Base-by-base conservation (phyloP, 2,797 vertebrate genomes). In the Galaxias olidus region DNA sequence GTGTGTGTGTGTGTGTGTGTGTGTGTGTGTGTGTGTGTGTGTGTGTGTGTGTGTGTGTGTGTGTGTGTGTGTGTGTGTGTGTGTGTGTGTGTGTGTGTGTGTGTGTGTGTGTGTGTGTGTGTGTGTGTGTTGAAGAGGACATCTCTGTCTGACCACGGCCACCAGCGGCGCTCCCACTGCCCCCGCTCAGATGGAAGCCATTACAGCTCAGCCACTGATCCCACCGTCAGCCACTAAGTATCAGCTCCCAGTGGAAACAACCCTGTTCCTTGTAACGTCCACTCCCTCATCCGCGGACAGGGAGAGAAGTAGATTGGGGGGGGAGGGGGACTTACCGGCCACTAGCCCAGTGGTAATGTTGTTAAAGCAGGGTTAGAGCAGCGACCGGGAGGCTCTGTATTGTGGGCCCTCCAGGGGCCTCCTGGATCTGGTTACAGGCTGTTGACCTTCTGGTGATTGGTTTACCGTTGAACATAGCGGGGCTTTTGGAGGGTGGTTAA, bases 331-430 rank as follows among this genome's bases (percentile, higher is more conserved):
- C 6, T 30, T 30, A 30, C 30, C 30, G 30, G 30, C 30, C 30
- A 30, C 30, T 30, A 30, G 30, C 30, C 30, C 30, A 7, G 52
- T 11, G 50, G 43, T 61, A 60, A 82, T 63, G 13, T 62, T 47
- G 65, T 74, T 61, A 58, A 46, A 11, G 57, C 60, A 62, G 45
- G 62, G 42, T 42, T 12, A 58, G 19, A 62, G 55, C 66, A 6
- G 17, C n/a, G 18, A n/a, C 73, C 12, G 52, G 8, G 49, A 1
- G 61, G 51, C 45, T 55, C 56, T 30, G 18, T 50, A 66, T 65
- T 55, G 71, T 83, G 76, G n/a, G 18, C 18, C 42, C 63, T 61
- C 78, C 61, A 72, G 81, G 79, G 79, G 72, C 68, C 55, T 66
- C 71, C 61, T 61, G 53, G 67, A 67, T 65, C 63, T 72, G 30